Conservation (phyloP, 2,113 vertebrate genomes). For the Labrus mixtus region DNA sequence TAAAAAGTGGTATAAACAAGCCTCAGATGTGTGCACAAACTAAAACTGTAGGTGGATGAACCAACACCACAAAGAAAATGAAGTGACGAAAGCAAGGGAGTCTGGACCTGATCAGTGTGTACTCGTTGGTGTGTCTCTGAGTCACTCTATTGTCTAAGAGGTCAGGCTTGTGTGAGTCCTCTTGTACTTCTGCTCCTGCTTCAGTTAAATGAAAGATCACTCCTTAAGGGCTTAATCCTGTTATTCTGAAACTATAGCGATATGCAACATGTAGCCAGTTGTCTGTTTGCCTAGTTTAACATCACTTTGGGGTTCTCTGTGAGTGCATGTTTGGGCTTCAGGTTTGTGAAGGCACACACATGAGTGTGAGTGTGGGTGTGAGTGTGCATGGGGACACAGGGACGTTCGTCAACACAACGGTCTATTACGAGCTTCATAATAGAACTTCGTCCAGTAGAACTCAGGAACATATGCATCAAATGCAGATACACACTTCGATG, state of each 20-base stretch:
- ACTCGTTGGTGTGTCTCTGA: slow-evolving; percentile 42
- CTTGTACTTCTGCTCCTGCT: slow-evolving; percentile 37
- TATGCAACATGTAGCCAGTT: slow-evolving; percentile 17
- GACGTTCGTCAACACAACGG: not conserved
- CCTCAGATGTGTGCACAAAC: slow-evolving; percentile 1
- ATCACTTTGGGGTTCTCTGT: not conserved
- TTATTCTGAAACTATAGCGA: slow-evolving; percentile 29
- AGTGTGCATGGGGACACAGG: too few species aligned
- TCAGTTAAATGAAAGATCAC: slow-evolving; percentile 30
- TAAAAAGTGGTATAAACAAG: not conserved
- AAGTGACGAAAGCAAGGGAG: slow-evolving; percentile 39
- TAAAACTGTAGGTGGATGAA: not conserved
- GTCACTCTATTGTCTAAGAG: slow-evolving; percentile 40
- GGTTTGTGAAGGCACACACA: slow-evolving; percentile 2
- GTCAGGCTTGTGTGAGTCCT: slow-evolving; percentile 25
- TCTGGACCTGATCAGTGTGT: slow-evolving; percentile 52
- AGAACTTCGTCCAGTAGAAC: slow-evolving; percentile 13
- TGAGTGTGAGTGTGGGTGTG: not conserved
- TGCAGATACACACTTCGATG: not conserved
- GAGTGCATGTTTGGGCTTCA: not conserved
- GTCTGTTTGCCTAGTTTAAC: not conserved
- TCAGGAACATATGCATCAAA: not conserved
- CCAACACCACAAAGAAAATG: slow-evolving; percentile 19
- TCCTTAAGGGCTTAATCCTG: slow-evolving; percentile 6
- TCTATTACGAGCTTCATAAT: slow-evolving; percentile 22